Evolutionary conservation across 2,888 invertebrate genomes (phyloP), one percentile per base, ranked within the genome.

Genomic region (Ditylenchus weischeri): DNA sequence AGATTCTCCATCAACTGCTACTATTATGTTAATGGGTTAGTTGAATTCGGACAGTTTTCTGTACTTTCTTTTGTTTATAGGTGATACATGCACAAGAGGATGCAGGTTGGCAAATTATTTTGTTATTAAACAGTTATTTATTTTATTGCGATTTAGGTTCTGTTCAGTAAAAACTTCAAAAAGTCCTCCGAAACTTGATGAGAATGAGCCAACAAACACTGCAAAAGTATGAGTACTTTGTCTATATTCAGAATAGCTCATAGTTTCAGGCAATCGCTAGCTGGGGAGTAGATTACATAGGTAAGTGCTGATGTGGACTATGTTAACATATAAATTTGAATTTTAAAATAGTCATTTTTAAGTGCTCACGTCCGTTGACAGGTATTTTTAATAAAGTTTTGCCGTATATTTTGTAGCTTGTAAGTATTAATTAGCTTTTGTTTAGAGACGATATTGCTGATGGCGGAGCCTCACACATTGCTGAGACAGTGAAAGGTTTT

Each of bases 101-200:
- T 99, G 98, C 68, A 64, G 77, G 75, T 78, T 23, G 47, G 19
- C 23, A 13, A 50, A 29, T 21, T 58, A 23, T 36, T 47, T 15
- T 63, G 8, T 57, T 57, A 54, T 23, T 58, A 15, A 15, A 23
- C 29, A 29, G 29, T 29, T 29, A 29, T 29, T 29, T 29, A 5
- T 29, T 29, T 29, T 29, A 15, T 54, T 10, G 18, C 18, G 18
- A 60, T 70, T 38, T 84, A 88, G 94, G 81, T 98, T 98, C 86
- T 98, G 98, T 85, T 96, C 96, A 0, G 92, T 99, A 60, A 98
- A 98, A 87, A 98, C 98, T 0, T 89, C 95, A 0, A 88, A 90
- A 70, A 87, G 88, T 38, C 98, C 96, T 0, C 91, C 93, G 0
- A 89, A 91, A 0, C 88, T 92, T 11, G 93, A 98, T 86, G 89